Evolutionary conservation across 2,888 invertebrate species (phyloP), one percentile per base, ranked within the genome.

Genomic region (Trilocha varians): DNA sequence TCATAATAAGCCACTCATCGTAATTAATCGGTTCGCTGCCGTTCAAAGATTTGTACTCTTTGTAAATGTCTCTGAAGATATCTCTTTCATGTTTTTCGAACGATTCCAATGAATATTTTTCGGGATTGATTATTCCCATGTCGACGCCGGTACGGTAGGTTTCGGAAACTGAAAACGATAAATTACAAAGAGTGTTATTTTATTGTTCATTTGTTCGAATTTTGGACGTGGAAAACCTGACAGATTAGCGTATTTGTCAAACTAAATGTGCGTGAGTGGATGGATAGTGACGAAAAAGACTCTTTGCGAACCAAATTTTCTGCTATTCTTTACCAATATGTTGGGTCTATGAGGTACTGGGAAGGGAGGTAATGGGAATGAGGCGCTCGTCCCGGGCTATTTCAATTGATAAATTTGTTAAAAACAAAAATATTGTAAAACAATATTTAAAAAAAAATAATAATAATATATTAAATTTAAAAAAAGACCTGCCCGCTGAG

Each of bases 51-150:
- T 50, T 47, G 42, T 66, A 70, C 50, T 68, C 61, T 25, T 46
- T 47, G 49, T 63, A 73, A 47, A 66, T 48, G 49, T 69, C 63
- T 57, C 63, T 68, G 44, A 75, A 78, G 53, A 73, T 52, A 40
- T 63, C 66, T 53, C 49, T 53, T 57, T 74, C 74, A 47, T 76
- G 69, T 42, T 49, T 59, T 42, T 58, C 55, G 51, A 78, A 78
- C 11, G 65, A 53, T 55, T 64, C 50, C 16, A 71, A 62, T 38
- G 61, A 45, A 58, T 78, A 76, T 62, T 77, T 77, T 59, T 70
- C 57, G 32, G 59, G 62, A 69, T 73, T 67, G 50, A 79, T 78
- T 62, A 77, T 70, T 52, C 72, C 72, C 64, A 60, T 55, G 47
- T 62, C 59, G 55, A 79, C 60, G 40, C 66, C 70, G 36, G 50